Evolutionary conservation across 2,888 invertebrate species (phyloP).

Genomic region (Allacma fusca): DNA sequence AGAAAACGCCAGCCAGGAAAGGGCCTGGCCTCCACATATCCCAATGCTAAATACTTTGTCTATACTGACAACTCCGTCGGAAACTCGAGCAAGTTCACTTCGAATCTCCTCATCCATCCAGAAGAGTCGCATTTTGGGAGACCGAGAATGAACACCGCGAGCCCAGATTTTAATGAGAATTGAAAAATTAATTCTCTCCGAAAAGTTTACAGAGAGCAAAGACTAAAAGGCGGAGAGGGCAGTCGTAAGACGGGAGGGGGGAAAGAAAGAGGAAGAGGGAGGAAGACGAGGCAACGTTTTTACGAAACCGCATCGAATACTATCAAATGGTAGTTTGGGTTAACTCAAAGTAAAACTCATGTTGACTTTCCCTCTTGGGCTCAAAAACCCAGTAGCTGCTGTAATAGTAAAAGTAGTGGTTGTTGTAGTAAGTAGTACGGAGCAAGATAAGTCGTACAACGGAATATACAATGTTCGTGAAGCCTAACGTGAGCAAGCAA

Average conservation of each 20-base stretch:
- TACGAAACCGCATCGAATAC: neutral
- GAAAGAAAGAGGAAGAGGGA: neutral
- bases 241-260: neutral
- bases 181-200: constrained; percentile 5
- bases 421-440: neutral
- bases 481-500: too few species aligned
- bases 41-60: too few species aligned
- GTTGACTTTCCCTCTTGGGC: constrained; percentile 5
- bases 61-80: too few species aligned
- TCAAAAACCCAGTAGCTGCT: neutral
- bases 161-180: constrained; percentile 9
- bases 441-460: too few species aligned
- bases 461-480: too few species aligned
- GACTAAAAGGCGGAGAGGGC: neutral
- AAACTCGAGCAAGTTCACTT: too few species aligned
- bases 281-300: neutral
- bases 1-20: neutral
- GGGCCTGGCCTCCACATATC: neutral
- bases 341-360: constrained; percentile 16
- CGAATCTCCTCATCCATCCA: neutral
- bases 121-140: too few species aligned
- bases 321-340: constrained; percentile 12
- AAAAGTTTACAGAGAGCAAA: constrained; percentile 18
- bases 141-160: neutral
- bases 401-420: neutral